Base-by-base conservation (phyloP, 2,888 invertebrate species). In the Ormia ochracea region DNA sequence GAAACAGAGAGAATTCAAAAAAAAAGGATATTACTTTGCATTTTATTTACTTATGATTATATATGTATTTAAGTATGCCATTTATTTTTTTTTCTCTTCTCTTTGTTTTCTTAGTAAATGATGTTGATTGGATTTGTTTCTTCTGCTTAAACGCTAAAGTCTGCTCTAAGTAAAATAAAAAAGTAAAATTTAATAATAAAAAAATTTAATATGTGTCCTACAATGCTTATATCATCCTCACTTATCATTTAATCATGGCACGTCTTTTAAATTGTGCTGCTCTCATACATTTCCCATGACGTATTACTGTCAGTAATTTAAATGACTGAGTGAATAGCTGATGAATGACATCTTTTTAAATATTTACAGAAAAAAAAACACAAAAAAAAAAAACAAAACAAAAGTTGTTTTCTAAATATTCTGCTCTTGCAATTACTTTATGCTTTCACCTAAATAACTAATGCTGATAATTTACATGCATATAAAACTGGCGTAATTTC, bases 301-400 rank as follows among this genome's bases (percentile, higher is more conserved):
- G 36, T 76, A 69, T 76, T 76, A 61, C 68, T 76, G 69, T 76
- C 69, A 69, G 69, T 76, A 61, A 76, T 54, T 68, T 33, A 61
- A 61, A 69, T 54, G 68, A 52, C 54, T 74, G 75, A n/a, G n/a
- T n/a, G n/a, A 54, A 68, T 61, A 56, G 45, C 61, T 61, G 48
- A 76, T 63, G 68, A 76, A 76, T 76, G 68, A 61, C 69, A 61
- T 45, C 26, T 69, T 73, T 63, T 59, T 41, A 21, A 31, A 21
- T 50, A 50, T 59, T 70, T 69, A 58, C 26, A 26, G 48, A 14
- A 45, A 56, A 21, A 38, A 58, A 41, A 14, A n/a, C 4, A 36
- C 48, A 38, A 23, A 2, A 36, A 65, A 36, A 7, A 21, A 9
- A 61, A 19, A 26, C 4, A 19, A 38, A 31, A 19, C 26, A 61